A percentile compares a stretch with the other conserved stretches of the same genome.
These are phyloP conservation scores for Hydrochoerus hydrochaeris DNA, from an alignment of 2,113 vertebrate genomes.

Conservation along the genomic window DNA sequence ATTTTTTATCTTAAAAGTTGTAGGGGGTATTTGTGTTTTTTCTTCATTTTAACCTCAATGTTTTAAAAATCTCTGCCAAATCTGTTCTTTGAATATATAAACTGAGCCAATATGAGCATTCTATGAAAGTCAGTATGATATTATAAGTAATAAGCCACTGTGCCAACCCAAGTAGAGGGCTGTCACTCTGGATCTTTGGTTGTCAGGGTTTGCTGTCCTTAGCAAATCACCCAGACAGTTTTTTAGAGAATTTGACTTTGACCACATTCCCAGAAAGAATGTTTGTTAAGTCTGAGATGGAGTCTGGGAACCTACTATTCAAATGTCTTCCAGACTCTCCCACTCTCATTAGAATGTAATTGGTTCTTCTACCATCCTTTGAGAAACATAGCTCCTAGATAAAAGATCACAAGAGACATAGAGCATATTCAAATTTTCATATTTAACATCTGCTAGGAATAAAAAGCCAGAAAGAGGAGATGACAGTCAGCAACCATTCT, in stretches of 20 bases:
- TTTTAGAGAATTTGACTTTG: not conserved
- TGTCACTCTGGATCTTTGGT: not conserved
- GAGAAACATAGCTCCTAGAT: not conserved
- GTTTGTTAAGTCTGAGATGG: not conserved
- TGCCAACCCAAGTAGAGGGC: not conserved
- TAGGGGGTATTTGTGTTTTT: not conserved
- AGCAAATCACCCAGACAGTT: not conserved
- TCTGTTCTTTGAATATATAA: constrained; percentile 25
- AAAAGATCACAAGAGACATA: not conserved
- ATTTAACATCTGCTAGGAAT: not conserved
- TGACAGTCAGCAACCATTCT: not conserved
- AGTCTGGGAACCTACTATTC: not conserved
- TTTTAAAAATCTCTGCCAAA: not conserved
- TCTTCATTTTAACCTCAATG: not conserved
- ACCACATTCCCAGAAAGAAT: not conserved
- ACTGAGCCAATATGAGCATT: not conserved
- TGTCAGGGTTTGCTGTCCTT: not conserved
- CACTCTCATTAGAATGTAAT: not conserved
- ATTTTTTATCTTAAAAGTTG: not conserved
- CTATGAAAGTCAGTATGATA: not conserved
- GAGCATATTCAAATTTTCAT: not conserved
- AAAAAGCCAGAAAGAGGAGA: not conserved
- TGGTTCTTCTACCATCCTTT: not conserved
- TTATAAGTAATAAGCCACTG: not conserved
- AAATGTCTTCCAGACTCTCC: not conserved